Evolutionary conservation across 2,113 vertebrate genomes (phyloP).

Genomic region (Ammodytes marinus): DNA sequence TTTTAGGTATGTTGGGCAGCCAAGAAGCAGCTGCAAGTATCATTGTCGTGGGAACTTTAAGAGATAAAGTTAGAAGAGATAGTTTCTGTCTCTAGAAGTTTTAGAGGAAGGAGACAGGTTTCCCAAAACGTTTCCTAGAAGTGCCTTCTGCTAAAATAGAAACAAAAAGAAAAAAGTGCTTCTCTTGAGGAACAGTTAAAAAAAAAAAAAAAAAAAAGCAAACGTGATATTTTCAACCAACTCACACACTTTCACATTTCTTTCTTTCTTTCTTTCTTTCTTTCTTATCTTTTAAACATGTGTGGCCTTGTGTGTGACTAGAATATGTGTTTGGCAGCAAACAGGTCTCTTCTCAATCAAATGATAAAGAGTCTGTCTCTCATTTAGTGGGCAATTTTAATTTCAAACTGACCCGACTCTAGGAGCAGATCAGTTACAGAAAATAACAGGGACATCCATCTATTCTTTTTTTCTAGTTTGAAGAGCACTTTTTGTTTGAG

Average conservation of each 20-base stretch:
- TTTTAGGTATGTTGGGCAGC: slow-evolving; percentile 49
- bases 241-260: slow-evolving; percentile 47
- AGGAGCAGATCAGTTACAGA: slow-evolving; percentile 39
- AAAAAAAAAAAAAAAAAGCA: slow-evolving; percentile 53
- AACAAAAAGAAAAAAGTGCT: slow-evolving; percentile 86
- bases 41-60: slow-evolving; percentile 37
- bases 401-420: slow-evolving; percentile 44
- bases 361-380: slow-evolving; percentile 23
- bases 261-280: slow-evolving; percentile 16
- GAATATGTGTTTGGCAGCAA: slow-evolving; percentile 36
- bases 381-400: slow-evolving; percentile 4
- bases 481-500: slow-evolving; percentile 60
- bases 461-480: slow-evolving; percentile 1
- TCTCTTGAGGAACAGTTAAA: slow-evolving; percentile 75
- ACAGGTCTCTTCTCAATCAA: slow-evolving; percentile 7
- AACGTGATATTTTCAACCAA: slow-evolving; percentile 46
- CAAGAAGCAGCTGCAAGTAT: slow-evolving; percentile 45
- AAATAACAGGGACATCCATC: background rate
- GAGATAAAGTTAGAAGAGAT: slow-evolving; percentile 62
- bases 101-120: slow-evolving; percentile 47
- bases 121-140: slow-evolving; percentile 68
- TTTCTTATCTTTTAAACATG: slow-evolving; percentile 1
- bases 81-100: slow-evolving; percentile 29
- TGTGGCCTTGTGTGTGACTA: slow-evolving; percentile 30
- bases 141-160: slow-evolving; percentile 80